Conservation (phyloP, 2,888 invertebrate species). For the Prenolepis imparis region DNA sequence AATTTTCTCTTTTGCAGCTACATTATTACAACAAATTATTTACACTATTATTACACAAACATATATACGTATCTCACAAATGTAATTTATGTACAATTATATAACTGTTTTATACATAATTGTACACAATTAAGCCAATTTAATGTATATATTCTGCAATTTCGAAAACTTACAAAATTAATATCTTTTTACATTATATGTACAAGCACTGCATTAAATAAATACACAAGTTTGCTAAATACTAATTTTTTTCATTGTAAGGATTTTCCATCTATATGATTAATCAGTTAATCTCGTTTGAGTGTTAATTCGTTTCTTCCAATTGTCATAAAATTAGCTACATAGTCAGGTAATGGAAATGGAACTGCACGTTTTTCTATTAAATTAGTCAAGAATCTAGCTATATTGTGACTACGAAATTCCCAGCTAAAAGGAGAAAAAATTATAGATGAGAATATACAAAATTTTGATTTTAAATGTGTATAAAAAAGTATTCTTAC, state of each 20-base stretch:
- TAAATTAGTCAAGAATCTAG: conserved; percentile 74
- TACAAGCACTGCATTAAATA: neutral
- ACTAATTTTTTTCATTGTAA: neutral
- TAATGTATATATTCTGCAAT: neutral
- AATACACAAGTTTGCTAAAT: neutral
- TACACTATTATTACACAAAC: neutral
- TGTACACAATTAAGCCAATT: neutral
- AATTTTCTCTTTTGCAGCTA: neutral
- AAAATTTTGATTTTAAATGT: neutral
- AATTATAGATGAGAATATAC: conserved; percentile 16
- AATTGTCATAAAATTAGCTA: conserved; percentile 75
- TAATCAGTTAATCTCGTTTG: neutral
- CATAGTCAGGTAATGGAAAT: conserved; percentile 80
- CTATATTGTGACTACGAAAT: conserved; percentile 79
- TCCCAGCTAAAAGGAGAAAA: conserved; percentile 77
- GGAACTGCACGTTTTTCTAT: conserved; percentile 73
- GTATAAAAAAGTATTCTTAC: conserved; percentile 67
- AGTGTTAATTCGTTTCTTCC: conserved; percentile 79
- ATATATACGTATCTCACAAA: neutral
- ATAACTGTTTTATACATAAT: neutral
- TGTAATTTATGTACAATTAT: conserved; percentile 10
- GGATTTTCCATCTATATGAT: neutral
- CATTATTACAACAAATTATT: neutral
- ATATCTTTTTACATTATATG: conserved; percentile 1
- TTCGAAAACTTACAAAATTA: neutral